phyloP scores from a whole-genome alignment of 2,888 invertebrate species.

The Tipula lateralis region DNA sequence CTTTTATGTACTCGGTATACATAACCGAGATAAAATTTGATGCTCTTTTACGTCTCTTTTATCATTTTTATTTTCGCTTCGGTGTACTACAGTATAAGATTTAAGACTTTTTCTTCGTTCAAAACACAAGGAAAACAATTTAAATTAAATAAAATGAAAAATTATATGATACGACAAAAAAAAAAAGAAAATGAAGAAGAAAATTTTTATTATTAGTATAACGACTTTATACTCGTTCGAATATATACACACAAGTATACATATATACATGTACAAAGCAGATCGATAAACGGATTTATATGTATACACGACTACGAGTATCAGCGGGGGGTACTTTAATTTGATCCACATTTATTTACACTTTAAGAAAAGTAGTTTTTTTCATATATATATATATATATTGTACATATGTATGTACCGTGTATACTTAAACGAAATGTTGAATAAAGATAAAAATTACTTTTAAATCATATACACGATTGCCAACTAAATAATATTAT shows the following conservation, averaged over 20 bases:
- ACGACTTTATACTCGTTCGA: neutral
- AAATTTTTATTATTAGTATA: neutral
- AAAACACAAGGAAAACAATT: conserved; percentile 4
- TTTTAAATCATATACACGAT: conserved; percentile 15
- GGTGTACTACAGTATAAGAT: neutral
- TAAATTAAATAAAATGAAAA: conserved; percentile 15
- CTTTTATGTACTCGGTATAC: neutral
- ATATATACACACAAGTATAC: too few relatives aligned
- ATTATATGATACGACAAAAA: neutral
- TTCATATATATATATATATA: neutral
- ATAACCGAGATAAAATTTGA: neutral
- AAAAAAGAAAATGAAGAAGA: neutral
- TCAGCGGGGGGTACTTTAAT: conserved; percentile 7
- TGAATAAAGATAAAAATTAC: neutral
- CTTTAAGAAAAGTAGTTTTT: neutral
- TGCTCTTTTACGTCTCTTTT: neutral
- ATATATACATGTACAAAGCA: neutral
- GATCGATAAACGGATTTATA: neutral
- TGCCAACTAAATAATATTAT: neutral
- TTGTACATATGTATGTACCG: too few relatives aligned
- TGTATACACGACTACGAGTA: neutral
- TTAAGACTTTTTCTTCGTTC: neutral
- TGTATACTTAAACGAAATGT: neutral
- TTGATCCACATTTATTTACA: neutral
- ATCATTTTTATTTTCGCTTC: neutral